A percentile compares a stretch with the other conserved stretches of the same genome.
These are phyloP conservation scores for Meteorus colon DNA, from an alignment of 2,888 invertebrate species.

Conservation along the genomic window DNA sequence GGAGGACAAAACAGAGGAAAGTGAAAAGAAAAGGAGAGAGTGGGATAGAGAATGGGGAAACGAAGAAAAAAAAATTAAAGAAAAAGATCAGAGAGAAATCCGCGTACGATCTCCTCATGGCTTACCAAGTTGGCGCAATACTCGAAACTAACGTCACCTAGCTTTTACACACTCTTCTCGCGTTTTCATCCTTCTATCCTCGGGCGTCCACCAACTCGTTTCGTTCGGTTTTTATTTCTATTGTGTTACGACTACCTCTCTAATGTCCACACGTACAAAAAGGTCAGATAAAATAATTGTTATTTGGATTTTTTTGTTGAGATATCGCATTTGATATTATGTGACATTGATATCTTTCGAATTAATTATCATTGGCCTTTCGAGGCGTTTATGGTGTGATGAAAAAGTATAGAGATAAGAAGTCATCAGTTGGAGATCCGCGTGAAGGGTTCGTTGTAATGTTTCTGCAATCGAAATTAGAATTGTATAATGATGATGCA, in stretches of 20 bases:
- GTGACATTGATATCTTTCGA: no score
- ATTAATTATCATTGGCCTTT: neutral
- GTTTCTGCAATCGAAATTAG: neutral
- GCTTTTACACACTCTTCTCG: slow-evolving; percentile 21
- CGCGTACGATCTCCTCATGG: slow-evolving; percentile 66
- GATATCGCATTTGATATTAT: no score
- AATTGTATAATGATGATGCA: neutral
- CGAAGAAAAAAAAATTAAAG: slow-evolving; percentile 40
- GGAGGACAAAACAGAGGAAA: slow-evolving; percentile 4
- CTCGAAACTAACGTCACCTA: slow-evolving; percentile 57
- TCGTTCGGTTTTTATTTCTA: slow-evolving; percentile 46
- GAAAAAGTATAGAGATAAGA: neutral
- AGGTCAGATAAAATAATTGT: neutral
- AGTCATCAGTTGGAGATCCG: neutral
- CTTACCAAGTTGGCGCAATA: slow-evolving; percentile 70
- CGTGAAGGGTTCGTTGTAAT: neutral
- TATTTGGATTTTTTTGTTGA: no score
- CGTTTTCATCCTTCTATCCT: slow-evolving; percentile 32
- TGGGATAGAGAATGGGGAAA: slow-evolving; percentile 39
- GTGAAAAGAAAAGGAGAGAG: slow-evolving; percentile 26
- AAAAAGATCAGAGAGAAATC: slow-evolving; percentile 59
- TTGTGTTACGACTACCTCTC: slow-evolving; percentile 43
- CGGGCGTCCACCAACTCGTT: slow-evolving; percentile 29
- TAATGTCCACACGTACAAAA: neutral
- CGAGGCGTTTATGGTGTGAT: neutral